A percentile compares a stretch with the other conserved stretches of the same genome.
Conservation (phyloP, 2,888 invertebrate species). For the Cantharis rufa region DNA sequence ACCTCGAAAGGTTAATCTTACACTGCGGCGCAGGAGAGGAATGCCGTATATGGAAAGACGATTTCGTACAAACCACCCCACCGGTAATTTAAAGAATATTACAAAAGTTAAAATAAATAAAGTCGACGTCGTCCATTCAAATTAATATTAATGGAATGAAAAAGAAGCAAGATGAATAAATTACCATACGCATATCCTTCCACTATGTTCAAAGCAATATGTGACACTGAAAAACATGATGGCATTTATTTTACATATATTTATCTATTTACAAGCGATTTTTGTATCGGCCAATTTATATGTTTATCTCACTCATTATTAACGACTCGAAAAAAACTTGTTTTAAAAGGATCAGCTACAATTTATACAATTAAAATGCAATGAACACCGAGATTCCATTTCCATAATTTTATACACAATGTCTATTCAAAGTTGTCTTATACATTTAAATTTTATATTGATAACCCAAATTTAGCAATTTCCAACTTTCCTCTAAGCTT, state of each 20-base stretch:
- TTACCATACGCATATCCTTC: slow-evolving; percentile 1
- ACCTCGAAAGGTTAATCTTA: not conserved
- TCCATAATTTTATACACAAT: not conserved
- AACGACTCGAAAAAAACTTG: not conserved
- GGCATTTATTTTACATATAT: slow-evolving; percentile 1
- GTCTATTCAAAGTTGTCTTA: not conserved
- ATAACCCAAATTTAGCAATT: not conserved
- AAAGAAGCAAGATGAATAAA: slow-evolving; percentile 1
- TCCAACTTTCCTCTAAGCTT: not conserved
- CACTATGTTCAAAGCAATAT: not conserved
- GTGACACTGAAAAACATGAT: slow-evolving; percentile 1
- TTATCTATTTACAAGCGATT: not conserved
- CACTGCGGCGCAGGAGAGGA: not conserved
- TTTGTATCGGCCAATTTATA: not conserved
- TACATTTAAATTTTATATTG: not conserved
- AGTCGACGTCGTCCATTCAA: not conserved
- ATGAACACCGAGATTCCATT: not conserved
- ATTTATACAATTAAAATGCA: not conserved
- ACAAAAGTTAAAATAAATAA: not conserved
- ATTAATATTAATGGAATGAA: not conserved
- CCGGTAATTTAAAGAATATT: not conserved
- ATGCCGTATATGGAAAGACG: not conserved
- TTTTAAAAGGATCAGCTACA: not conserved
- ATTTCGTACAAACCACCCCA: not conserved
- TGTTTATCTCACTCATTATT: not conserved